A percentile compares a stretch with the other conserved stretches of the same genome.
phyloP scores from a whole-genome alignment of 1,140 invertebrate genomes.

The Drosophila nasuta region DNA sequence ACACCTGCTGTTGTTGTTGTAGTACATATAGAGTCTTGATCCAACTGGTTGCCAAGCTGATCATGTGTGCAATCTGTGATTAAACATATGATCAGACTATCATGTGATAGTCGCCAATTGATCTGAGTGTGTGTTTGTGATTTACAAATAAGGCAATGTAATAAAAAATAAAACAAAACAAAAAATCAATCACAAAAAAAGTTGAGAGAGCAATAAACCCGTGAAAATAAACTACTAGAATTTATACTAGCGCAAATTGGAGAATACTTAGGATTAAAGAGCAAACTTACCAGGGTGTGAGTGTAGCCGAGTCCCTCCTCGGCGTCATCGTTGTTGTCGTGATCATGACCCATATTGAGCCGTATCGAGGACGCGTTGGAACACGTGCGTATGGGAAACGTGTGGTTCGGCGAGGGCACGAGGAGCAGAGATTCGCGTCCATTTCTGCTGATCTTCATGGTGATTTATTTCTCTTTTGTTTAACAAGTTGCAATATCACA shows the following conservation, averaged over 20 bases:
- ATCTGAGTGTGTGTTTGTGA: slow-evolving; percentile 1
- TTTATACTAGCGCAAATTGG: too few relatives aligned
- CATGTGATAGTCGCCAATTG: slow-evolving; percentile 23
- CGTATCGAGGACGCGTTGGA: slow-evolving; percentile 74
- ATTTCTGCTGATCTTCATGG: slow-evolving; percentile 65
- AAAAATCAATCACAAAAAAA: slow-evolving; percentile 16
- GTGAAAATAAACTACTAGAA: too few relatives aligned
- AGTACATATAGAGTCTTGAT: slow-evolving; percentile 9
- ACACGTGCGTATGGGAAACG: slow-evolving; percentile 61
- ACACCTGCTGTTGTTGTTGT: slow-evolving; percentile 21
- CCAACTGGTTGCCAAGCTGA: slow-evolving; percentile 27
- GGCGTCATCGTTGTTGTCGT: slow-evolving; percentile 77
- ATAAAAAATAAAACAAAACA: not conserved
- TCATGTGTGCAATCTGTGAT: slow-evolving; percentile 34
- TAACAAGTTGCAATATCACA: slow-evolving; percentile 44
- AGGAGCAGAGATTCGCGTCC: slow-evolving; percentile 67
- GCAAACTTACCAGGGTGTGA: slow-evolving; percentile 91
- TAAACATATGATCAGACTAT: slow-evolving; percentile 31
- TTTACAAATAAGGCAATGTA: slow-evolving; percentile 8
- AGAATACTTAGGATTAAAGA: not conserved
- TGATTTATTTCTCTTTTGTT: slow-evolving; percentile 12
- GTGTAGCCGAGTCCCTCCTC: slow-evolving; percentile 90
- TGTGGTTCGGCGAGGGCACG: slow-evolving; percentile 55
- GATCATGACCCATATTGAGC: slow-evolving; percentile 61
- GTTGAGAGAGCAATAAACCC: slow-evolving; percentile 5